Conservation (phyloP, 2,888 invertebrate species). For the Coronaproctus castanopsis region DNA sequence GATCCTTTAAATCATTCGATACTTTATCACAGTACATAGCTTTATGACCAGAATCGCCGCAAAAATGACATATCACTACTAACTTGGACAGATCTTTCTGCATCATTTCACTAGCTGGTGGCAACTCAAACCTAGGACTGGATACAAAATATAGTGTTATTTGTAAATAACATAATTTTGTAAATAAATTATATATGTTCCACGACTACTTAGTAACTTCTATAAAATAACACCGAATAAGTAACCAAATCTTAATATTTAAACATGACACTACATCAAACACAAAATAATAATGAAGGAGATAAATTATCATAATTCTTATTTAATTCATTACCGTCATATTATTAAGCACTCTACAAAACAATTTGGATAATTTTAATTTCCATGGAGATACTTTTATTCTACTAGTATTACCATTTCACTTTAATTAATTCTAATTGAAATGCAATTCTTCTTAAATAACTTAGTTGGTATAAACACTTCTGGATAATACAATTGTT, state of each 20-base stretch:
- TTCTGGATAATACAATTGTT: too few relatives aligned
- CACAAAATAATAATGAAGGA: too few relatives aligned
- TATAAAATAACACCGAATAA: neutral
- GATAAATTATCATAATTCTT: too few relatives aligned
- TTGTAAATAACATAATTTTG: neutral
- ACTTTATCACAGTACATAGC: constrained; percentile 79
- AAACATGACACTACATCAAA: too few relatives aligned
- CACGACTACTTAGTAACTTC: neutral
- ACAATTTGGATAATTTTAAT: too few relatives aligned
- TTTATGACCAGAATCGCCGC: constrained; percentile 93
- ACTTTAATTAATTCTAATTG: too few relatives aligned
- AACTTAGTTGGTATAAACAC: too few relatives aligned
- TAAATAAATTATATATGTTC: neutral
- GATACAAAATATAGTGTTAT: constrained; percentile 19
- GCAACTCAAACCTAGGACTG: constrained; percentile 76
- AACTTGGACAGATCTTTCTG: constrained; percentile 62
- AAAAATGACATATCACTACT: constrained; percentile 81
- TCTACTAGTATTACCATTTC: too few relatives aligned
- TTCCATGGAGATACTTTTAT: too few relatives aligned
- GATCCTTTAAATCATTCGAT: constrained; percentile 24
- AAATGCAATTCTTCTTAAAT: too few relatives aligned
- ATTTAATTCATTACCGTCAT: too few relatives aligned
- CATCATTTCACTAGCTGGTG: constrained; percentile 71
- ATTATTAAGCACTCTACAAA: too few relatives aligned
- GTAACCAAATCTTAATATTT: neutral